A percentile compares a stretch with the other conserved stretches of the same genome.
Conservation (phyloP, 2,113 vertebrate genomes). For the Melanocharis versteri region DNA sequence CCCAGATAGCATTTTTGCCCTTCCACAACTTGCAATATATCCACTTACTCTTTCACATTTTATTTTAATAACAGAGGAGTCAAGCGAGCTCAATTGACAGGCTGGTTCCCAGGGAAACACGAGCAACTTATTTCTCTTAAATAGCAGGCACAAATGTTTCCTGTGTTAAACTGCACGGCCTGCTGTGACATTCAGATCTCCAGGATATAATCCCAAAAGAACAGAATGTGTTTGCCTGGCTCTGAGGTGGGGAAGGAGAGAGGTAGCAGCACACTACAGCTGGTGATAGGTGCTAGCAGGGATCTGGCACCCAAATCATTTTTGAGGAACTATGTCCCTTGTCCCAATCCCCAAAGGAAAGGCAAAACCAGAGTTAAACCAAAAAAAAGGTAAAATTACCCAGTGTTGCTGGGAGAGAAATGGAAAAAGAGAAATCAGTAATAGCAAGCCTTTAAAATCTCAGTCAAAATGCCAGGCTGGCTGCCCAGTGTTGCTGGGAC, state of each 20-base stretch:
- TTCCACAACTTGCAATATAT: neutral
- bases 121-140: conserved; percentile 49
- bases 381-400: neutral
- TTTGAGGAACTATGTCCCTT: neutral
- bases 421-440: neutral
- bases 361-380: neutral
- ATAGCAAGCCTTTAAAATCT: neutral
- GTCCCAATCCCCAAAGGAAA: neutral
- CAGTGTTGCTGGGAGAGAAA: neutral
- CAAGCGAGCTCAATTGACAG: neutral
- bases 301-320: neutral
- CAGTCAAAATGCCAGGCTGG: neutral
- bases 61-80: conserved; percentile 29
- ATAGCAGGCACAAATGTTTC: conserved; percentile 32
- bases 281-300: neutral
- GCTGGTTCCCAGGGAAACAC: conserved; percentile 65
- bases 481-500: neutral
- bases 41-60: neutral
- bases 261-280: neutral
- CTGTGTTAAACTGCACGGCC: conserved; percentile 17
- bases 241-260: neutral
- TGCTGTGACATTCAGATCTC: conserved; percentile 44
- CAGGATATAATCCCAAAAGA: neutral
- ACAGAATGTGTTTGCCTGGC: neutral
- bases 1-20: neutral